Base-by-base conservation (phyloP, 1,140 invertebrate species). In the Acyrthosiphon pisum region DNA sequence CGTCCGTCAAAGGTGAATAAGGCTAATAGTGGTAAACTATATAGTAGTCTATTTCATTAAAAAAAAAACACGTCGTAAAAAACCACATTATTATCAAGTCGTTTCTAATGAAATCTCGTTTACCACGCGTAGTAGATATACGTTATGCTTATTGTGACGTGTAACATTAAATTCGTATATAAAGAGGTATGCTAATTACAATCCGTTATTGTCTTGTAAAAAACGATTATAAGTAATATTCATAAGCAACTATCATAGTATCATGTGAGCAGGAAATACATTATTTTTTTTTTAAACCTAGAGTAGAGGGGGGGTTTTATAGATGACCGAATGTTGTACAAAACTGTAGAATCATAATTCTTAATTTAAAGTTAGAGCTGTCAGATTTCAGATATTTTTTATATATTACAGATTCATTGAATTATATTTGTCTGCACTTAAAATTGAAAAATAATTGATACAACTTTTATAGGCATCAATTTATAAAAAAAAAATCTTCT, bases 201-300 rank as follows among this genome's bases (percentile, higher is more conserved):
- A 44, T 22, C 35, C 83, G 23, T 84, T 30, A 86, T 46, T 46
- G 84, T 86, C 26, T 86, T 86, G 20, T 86, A 86, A 26, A 41
- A 46, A 86, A 86, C 26, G 84, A 86, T 86, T 86, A 46, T 46
- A 22, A 26, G 83, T 84, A 84, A 84, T n/a, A n/a, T 41, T 86
- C 84, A 46, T 86, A 26, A 30, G 84, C 41, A 44, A 41, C 11
- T 6, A 18, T 26, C 11, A 53, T 53, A 41, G 30, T 46, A 26
- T 84, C 44, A 46, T 44, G 26, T 30, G 84, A 30, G 26, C 44
- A 86, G 84, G 84, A 86, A 86, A 86, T 86, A 86, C 84, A 44
- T 37, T 76, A 23, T 8, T 44, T 86, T 46, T 44, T 83, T 84
- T 84, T 44, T 84, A 22, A 26, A 41, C 0, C 8, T 44, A 84